Conservation (phyloP, 2,797 vertebrate genomes). For the Anguilla obscura region DNA sequence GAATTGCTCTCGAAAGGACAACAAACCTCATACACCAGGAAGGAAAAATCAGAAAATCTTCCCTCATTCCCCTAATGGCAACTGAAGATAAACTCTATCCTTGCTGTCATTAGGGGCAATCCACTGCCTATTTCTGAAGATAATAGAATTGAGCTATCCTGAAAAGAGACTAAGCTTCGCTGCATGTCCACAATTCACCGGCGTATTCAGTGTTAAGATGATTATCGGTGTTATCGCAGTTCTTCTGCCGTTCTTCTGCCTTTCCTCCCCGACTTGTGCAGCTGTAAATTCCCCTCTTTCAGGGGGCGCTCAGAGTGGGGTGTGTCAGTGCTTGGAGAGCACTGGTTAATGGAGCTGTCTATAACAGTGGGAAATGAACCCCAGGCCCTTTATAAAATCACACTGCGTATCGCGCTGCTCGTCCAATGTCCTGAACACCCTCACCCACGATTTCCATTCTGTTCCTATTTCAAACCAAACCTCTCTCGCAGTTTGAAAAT, state of each 20-base stretch:
- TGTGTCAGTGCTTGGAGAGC: background rate
- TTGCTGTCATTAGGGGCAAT: conserved; percentile 8
- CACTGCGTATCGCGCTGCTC: background rate
- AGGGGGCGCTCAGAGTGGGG: background rate
- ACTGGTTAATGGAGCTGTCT: background rate
- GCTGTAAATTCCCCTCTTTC: background rate
- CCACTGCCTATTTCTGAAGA: background rate
- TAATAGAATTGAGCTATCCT: background rate
- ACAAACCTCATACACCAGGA: background rate
- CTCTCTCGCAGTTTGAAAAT: background rate
- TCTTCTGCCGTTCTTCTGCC: background rate
- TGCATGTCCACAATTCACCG: background rate
- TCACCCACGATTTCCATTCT: background rate
- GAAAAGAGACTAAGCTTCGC: background rate
- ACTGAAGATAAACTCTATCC: conserved; percentile 6
- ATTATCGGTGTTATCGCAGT: conserved; percentile 2
- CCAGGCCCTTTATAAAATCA: background rate
- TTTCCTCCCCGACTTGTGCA: background rate
- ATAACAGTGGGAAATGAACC: background rate
- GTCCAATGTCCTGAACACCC: background rate
- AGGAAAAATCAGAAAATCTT: background rate
- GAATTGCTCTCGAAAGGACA: background rate
- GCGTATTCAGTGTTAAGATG: background rate
- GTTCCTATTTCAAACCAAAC: background rate
- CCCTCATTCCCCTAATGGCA: background rate